Evolutionary conservation across 1,140 invertebrate genomes (phyloP).

Genomic region (Lysiphlebus fabarum): DNA sequence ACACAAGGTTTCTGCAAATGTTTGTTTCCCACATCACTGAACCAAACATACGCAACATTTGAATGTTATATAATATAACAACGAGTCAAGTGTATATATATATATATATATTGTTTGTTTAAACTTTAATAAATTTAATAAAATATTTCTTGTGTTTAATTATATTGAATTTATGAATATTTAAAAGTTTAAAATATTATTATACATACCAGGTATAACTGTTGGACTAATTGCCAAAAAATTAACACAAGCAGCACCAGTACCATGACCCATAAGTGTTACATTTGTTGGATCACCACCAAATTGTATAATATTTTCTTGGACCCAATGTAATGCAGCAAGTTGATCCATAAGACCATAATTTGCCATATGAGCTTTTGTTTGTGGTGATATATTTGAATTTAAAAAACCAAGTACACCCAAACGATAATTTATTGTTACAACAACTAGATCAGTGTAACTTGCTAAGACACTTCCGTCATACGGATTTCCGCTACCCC

Average conservation of each 20-base stretch:
- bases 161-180: too few species aligned
- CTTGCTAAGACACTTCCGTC: constrained; percentile 89
- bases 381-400: constrained; percentile 74
- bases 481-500: constrained; percentile 92
- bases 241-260: constrained; percentile 94
- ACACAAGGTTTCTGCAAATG: too few species aligned
- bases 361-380: constrained; percentile 81
- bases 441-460: constrained; percentile 87
- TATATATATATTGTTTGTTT: too few species aligned
- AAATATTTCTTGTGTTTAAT: too few species aligned
- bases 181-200: too few species aligned
- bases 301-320: constrained; percentile 89
- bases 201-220: constrained; percentile 74
- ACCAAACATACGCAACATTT: too few species aligned
- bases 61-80: too few species aligned
- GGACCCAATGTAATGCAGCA: constrained; percentile 88
- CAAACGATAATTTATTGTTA: constrained; percentile 94
- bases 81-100: too few species aligned
- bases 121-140: too few species aligned
- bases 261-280: constrained; percentile 92
- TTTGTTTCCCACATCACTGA: too few species aligned
- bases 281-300: constrained; percentile 91
- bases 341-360: constrained; percentile 95
- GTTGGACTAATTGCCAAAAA: constrained; percentile 92
- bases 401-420: constrained; percentile 90